Evolutionary conservation across 2,113 vertebrate genomes (phyloP).

Genomic region (Polypterus bichir): DNA sequence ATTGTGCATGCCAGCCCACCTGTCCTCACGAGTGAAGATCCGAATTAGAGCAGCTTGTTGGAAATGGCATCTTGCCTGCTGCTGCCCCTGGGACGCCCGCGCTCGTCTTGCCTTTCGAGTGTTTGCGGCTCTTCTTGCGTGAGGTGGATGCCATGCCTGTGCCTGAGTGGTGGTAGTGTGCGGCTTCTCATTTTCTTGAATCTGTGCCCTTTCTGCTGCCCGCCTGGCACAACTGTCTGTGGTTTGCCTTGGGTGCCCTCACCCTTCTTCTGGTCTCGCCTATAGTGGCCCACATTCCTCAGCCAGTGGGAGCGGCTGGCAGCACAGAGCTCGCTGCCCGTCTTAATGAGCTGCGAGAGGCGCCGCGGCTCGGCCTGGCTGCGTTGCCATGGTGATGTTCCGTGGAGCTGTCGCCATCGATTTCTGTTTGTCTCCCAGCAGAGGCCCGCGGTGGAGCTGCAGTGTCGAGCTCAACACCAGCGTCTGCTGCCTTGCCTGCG

Average conservation of each 20-base stretch:
- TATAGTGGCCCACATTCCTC: no score
- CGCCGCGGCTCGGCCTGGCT: slow-evolving; percentile 29
- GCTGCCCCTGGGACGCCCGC: slow-evolving; percentile 9
- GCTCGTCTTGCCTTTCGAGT: no score
- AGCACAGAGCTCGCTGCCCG: slow-evolving; percentile 22
- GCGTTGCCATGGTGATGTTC: slow-evolving; percentile 64
- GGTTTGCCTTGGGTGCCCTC: no score
- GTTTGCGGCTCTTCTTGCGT: no score
- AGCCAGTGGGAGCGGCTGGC: no score
- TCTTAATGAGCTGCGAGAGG: slow-evolving; percentile 34
- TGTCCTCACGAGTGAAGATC: not conserved
- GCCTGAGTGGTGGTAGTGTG: no score
- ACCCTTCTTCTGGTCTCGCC: slow-evolving; percentile 13
- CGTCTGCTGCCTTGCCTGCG: not conserved
- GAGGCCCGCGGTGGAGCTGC: slow-evolving; percentile 9
- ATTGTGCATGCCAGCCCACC: slow-evolving; percentile 2
- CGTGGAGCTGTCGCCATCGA: slow-evolving; percentile 32
- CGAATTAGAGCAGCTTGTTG: no score
- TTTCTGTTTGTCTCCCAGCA: slow-evolving; percentile 36
- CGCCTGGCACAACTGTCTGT: no score
- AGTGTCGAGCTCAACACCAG: no score
- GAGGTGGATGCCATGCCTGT: no score
- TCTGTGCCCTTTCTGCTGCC: no score
- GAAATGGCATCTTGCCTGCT: not conserved
- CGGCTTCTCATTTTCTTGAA: no score